Evolutionary conservation across 2,113 vertebrate species (phyloP).

Genomic region (Centrocercus urophasianus): DNA sequence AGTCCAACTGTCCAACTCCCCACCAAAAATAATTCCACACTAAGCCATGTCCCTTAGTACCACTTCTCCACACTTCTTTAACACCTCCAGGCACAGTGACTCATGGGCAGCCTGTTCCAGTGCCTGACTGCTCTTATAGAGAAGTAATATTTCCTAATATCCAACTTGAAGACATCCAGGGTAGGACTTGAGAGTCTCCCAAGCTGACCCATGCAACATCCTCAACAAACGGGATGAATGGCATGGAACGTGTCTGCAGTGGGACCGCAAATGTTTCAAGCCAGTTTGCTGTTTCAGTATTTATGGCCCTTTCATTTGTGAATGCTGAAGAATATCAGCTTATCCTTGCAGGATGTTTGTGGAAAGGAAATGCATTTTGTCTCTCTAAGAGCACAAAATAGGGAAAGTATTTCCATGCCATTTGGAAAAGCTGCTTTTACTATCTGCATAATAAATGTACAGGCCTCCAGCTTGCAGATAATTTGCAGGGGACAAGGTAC

Average conservation of each 20-base stretch:
- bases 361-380: neutral
- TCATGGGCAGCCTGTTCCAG: too few relatives aligned
- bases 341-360: neutral
- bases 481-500: slow-evolving; percentile 10
- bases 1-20: too few relatives aligned
- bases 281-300: neutral
- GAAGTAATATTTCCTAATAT: too few relatives aligned
- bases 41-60: too few relatives aligned
- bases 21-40: too few relatives aligned
- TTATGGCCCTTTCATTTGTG: neutral
- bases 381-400: neutral
- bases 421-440: slow-evolving; percentile 25
- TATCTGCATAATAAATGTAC: neutral
- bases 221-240: neutral
- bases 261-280: neutral
- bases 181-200: neutral
- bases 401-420: neutral
- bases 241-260: neutral
- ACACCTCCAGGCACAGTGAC: too few relatives aligned
- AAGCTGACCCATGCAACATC: neutral
- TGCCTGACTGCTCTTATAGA: too few relatives aligned
- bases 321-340: neutral
- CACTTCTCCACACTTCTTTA: too few relatives aligned
- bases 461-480: slow-evolving; percentile 15
- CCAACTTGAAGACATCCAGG: neutral